Conservation (phyloP, 2,888 invertebrate genomes). For the Norana najaformis region DNA sequence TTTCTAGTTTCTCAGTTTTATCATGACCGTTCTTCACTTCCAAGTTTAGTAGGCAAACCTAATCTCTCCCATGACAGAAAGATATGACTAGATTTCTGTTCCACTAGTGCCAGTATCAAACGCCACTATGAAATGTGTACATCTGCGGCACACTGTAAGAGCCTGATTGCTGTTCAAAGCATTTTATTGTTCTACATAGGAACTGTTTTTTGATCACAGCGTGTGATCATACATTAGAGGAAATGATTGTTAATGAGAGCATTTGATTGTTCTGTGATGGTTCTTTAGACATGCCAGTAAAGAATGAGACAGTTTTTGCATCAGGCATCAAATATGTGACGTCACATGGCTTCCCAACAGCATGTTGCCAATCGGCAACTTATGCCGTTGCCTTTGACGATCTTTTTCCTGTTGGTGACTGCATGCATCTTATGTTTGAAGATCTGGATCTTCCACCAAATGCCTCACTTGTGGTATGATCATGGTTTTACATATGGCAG, state of each 20-base stretch:
- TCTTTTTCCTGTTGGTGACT: background rate
- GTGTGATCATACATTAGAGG: background rate
- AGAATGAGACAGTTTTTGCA: background rate
- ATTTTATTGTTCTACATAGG: no score
- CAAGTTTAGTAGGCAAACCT: background rate
- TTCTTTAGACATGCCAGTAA: conserved; percentile 4
- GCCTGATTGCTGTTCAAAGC: no score
- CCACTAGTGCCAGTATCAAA: background rate
- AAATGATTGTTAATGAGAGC: background rate
- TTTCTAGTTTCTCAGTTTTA: background rate
- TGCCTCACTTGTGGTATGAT: background rate
- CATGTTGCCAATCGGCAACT: background rate
- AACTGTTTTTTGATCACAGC: background rate
- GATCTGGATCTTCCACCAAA: background rate
- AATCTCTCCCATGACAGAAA: background rate
- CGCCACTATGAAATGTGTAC: background rate
- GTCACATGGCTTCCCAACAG: background rate
- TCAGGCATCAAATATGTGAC: background rate
- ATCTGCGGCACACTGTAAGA: no score
- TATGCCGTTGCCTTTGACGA: background rate
- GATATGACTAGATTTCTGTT: background rate
- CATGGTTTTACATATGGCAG: background rate
- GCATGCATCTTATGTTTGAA: conserved; percentile 10
- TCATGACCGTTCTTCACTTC: background rate
- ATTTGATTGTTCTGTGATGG: background rate